Conservation (phyloP, 2,888 invertebrate genomes). For the Hylaea fasciaria region DNA sequence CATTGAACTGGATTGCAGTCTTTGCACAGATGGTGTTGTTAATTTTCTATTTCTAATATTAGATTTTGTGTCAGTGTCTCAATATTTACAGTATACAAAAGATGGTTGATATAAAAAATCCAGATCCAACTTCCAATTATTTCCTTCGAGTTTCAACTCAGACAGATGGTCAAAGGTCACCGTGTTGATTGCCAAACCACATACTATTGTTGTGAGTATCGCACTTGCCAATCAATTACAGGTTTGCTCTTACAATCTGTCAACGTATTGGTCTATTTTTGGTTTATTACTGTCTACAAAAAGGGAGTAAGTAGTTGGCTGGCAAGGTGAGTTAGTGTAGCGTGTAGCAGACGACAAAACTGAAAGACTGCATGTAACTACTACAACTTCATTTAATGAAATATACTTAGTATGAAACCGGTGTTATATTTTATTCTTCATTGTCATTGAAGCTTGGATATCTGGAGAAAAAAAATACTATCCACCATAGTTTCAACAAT, state of each 20-base stretch:
- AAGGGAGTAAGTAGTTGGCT: slow-evolving; percentile 42
- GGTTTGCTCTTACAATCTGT: slow-evolving; percentile 46
- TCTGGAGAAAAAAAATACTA: no score
- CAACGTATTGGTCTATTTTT: slow-evolving; percentile 49
- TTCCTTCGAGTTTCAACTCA: slow-evolving; percentile 27
- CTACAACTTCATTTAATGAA: not conserved
- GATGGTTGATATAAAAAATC: slow-evolving; percentile 12
- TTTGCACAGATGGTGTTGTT: slow-evolving; percentile 37
- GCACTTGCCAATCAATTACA: slow-evolving; percentile 61
- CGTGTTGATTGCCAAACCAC: slow-evolving; percentile 54
- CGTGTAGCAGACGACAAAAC: slow-evolving; percentile 40
- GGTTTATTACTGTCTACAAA: slow-evolving; percentile 22
- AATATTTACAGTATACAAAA: slow-evolving; percentile 48
- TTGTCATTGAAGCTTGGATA: not conserved
- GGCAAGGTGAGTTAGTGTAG: slow-evolving; percentile 56
- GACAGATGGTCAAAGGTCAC: slow-evolving; percentile 44
- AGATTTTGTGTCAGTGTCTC: slow-evolving; percentile 32
- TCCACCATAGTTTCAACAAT: no score
- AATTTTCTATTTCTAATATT: slow-evolving; percentile 23
- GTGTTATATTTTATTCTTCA: not conserved
- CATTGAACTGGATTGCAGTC: slow-evolving; percentile 28
- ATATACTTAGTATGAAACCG: not conserved
- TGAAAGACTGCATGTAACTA: slow-evolving; percentile 29
- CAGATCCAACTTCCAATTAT: slow-evolving; percentile 3
- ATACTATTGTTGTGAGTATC: slow-evolving; percentile 49